Evolutionary conservation across 2,797 vertebrate genomes (phyloP).

Genomic region (Chelon auratus): DNA sequence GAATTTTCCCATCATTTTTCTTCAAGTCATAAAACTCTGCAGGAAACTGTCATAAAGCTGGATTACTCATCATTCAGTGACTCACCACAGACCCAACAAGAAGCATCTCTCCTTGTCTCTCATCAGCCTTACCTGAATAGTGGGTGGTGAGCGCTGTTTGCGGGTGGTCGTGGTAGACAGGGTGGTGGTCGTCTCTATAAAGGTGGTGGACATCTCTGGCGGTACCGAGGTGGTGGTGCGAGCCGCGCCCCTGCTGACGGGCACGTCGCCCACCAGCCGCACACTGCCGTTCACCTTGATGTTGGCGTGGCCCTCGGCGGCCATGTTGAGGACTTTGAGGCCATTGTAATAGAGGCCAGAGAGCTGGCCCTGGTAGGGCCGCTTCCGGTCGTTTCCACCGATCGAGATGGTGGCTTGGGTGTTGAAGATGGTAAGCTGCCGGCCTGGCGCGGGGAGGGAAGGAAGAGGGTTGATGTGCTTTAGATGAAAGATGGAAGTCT

Average conservation of each 20-base stretch:
- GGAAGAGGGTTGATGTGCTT: not conserved
- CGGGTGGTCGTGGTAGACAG: slow-evolving; percentile 96
- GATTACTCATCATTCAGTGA: not conserved
- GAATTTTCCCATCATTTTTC: not conserved
- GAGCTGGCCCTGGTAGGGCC: slow-evolving; percentile 97
- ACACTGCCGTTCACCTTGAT: slow-evolving; percentile 97
- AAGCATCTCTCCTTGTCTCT: not conserved
- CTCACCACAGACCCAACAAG: not conserved
- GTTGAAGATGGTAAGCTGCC: slow-evolving; percentile 99
- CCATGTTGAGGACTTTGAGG: slow-evolving; percentile 98
- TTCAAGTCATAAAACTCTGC: not conserved
- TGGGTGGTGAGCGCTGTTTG: slow-evolving; percentile 94
- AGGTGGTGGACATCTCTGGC: slow-evolving; percentile 96
- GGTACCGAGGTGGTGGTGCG: slow-evolving; percentile 93
- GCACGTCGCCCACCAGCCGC: slow-evolving; percentile 94
- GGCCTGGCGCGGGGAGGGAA: slow-evolving; percentile 82
- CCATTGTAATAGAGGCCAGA: slow-evolving; percentile 98
- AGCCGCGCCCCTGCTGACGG: slow-evolving; percentile 90
- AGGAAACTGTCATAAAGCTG: not conserved
- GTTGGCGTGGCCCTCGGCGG: slow-evolving; percentile 93
- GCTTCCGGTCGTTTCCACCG: slow-evolving; percentile 94
- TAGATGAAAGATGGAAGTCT: not conserved
- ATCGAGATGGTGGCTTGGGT: slow-evolving; percentile 98
- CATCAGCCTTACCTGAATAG: slow-evolving; percentile 88
- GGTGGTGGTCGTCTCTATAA: slow-evolving; percentile 97